Evolutionary conservation across 1,140 invertebrate genomes (phyloP).

Genomic region (Lasioglossum albipes): DNA sequence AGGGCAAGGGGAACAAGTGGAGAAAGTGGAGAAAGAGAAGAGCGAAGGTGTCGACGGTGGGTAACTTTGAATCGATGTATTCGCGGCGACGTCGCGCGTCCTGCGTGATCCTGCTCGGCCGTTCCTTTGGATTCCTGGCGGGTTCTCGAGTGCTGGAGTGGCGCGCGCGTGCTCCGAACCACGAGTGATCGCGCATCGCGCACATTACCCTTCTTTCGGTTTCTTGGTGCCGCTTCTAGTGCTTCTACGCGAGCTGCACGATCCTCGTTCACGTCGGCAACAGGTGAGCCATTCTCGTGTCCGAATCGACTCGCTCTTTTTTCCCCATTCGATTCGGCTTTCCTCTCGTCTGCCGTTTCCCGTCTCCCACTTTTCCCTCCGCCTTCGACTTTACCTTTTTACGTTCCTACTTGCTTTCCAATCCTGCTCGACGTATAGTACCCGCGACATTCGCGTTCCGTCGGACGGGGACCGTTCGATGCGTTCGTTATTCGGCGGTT

Average conservation of each 20-base stretch:
- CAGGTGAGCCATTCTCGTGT: conserved; percentile 56
- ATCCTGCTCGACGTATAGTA: too few species aligned
- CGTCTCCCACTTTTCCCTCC: too few species aligned
- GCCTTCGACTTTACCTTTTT: too few species aligned
- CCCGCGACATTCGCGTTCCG: too few species aligned
- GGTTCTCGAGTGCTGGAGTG: conserved; percentile 18
- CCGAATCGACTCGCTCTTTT: background rate
- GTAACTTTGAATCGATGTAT: too few species aligned
- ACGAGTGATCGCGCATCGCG: conserved; percentile 48
- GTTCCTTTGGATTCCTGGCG: conserved; percentile 43
- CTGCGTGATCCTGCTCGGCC: conserved; percentile 24
- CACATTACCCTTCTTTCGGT: conserved; percentile 43
- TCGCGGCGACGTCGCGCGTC: conserved; percentile 38
- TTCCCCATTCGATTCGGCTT: background rate
- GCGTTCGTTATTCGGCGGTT: too few species aligned
- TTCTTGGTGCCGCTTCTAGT: conserved; percentile 26
- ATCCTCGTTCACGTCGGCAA: conserved; percentile 53
- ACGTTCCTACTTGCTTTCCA: too few species aligned
- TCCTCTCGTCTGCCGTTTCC: background rate
- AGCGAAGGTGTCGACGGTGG: too few species aligned
- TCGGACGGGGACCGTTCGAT: too few species aligned
- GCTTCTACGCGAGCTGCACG: conserved; percentile 19
- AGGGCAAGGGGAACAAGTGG: too few species aligned
- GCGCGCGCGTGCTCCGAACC: conserved; percentile 54
- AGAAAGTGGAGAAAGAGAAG: background rate